These are phyloP conservation scores for Neoniphon sammara DNA, from an alignment of 2,797 vertebrate genomes.

Conservation along the genomic window DNA sequence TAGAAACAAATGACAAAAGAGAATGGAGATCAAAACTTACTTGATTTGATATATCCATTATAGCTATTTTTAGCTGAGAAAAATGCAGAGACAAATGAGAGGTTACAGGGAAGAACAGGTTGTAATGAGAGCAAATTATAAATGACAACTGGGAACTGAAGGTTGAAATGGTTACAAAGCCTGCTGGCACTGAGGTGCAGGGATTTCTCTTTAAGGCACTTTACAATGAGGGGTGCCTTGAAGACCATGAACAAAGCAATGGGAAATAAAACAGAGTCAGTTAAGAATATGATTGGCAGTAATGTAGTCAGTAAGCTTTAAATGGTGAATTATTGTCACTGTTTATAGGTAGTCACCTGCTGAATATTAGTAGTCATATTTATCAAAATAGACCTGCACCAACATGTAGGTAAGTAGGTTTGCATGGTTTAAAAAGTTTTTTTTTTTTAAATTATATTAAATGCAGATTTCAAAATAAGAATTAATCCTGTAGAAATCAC, in stretches of 20 bases:
- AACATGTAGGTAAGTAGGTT: slow-evolving; percentile 4
- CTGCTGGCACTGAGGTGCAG: slow-evolving; percentile 6
- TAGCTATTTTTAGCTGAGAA: slow-evolving; percentile 88
- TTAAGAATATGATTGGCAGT: slow-evolving; percentile 35
- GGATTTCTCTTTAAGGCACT: slow-evolving; percentile 61
- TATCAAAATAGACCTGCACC: neutral
- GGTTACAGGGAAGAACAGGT: slow-evolving; percentile 71
- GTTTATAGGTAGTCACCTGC: slow-evolving; percentile 10
- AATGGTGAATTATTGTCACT: slow-evolving; percentile 8
- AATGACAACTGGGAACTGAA: slow-evolving; percentile 58
- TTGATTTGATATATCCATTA: slow-evolving; percentile 90
- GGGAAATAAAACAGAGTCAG: slow-evolving; percentile 42
- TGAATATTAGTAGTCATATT: neutral
- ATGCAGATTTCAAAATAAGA: neutral
- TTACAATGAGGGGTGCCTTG: slow-evolving; percentile 40
- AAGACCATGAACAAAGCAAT: slow-evolving; percentile 62
- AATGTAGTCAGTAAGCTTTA: slow-evolving; percentile 17
- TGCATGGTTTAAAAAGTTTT: neutral
- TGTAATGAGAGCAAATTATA: slow-evolving; percentile 72
- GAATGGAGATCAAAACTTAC: slow-evolving; percentile 81
- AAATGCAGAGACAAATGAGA: slow-evolving; percentile 80
- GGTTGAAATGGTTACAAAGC: slow-evolving; percentile 27
- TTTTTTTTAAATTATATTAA: neutral
- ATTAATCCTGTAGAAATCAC: neutral
- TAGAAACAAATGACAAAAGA: slow-evolving; percentile 58